Base-by-base conservation (phyloP, 2,797 vertebrate genomes). In the Manis pentadactyla region DNA sequence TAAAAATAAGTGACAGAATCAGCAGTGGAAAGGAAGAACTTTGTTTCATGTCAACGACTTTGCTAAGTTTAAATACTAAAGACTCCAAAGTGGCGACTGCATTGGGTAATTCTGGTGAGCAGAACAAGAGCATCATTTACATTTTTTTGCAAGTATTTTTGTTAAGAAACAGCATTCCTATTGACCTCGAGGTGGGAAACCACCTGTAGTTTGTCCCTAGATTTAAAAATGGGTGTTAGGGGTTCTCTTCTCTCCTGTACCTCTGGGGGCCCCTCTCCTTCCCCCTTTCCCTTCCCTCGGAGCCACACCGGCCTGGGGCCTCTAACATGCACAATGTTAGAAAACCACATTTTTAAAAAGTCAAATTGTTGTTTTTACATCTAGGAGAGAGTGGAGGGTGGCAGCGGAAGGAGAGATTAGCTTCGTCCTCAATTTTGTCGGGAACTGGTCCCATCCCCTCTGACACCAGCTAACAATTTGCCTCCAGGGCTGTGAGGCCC, bases 401-500 rank as follows among this genome's bases (percentile, higher is more conserved):
- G 8, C 5, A 53, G 0, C 0, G 59, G 0, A 39, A 86, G 42
- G 61, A 25, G 68, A 0, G 15, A 15, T 87, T 34, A 15, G 90
- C 66, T 7, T 19, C 42, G 23, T 0, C 3, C 49, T 81, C 3
- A 95, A 71, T 68, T 3, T 18, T 68, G 61, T 46, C 69, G 55
- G 53, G 90, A 85, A 63, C 37, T 15, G 82, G 83, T 46, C 71
- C 31, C 1, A 31, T 66, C 87, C 94, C 89, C 69, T 94, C 51
- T 64, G 61, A 64, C 85, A 57, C 77, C 95, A n/a, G 94, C 88
- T 95, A 57, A 94, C 73, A 81, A 92, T 95, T 93, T 97, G 84
- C 82, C 94, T 97, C 77, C 97, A 34, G 13, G 81, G 74, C 86
- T 92, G 81, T 68, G 19, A 96, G 93, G 96, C 94, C 96, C 94